Base-by-base conservation (phyloP, 2,797 vertebrate species). In the Choloepus didactylus region DNA sequence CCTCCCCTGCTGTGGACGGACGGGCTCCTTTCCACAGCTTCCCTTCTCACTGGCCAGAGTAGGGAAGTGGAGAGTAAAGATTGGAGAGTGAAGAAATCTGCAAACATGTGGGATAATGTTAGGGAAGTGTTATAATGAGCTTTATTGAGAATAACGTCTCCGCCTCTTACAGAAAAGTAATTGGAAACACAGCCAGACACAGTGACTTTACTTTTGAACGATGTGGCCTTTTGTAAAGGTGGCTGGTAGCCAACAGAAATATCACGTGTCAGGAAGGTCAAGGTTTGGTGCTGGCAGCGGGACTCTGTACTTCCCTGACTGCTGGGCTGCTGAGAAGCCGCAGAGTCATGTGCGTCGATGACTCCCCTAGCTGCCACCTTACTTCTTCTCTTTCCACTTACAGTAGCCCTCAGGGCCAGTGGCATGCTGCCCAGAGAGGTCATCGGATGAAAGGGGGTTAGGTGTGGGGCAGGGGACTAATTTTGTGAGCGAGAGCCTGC, bases 131-230 rank as follows among this genome's bases (percentile, higher is more conserved):
- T 85, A 38, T 23, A 62, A 84, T 44, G 73, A 89, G 87, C 84
- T 95, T 94, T 72, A 80, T 31, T 60, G 73, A 56, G 60, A 70
- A 89, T 35, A 81, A 80, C 11, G 38, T 89, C 27, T 29, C 51
- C 35, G 46, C 3, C 5, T 76, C 25, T 93, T 66, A 83, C n/a
- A 89, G 35, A 90, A 67, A 31, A 94, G 67, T 25, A 84, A 84
- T 31, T 69, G 69, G 84, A 95, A 95, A 81, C 54, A 66, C 51
- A 95, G 46, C 19, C 29, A 77, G 41, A 35, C 46, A 14, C 19
- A 6, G 11, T 11, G 79, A 64, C 67, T 56, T 88, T 35, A n/a
- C 38, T 64, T 92, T 62, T 41, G 80, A 87, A 86, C 79, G 66
- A 69, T 11, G 18, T 19, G 54, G 60, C 51, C 25, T 88, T 92